Conservation (phyloP, 2,888 invertebrate genomes). For the Lordiphosa andalusiaca region DNA sequence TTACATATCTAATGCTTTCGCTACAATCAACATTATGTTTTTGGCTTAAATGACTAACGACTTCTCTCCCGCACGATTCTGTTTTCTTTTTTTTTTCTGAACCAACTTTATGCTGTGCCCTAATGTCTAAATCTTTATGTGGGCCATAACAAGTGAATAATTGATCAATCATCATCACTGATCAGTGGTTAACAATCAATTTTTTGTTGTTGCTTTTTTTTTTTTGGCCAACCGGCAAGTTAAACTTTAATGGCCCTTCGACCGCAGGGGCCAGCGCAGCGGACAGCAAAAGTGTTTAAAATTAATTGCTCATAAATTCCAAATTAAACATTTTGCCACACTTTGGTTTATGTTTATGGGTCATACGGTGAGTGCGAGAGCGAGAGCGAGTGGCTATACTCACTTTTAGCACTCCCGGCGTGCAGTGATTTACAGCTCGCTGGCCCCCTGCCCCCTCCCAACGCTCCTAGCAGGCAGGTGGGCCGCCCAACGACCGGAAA, state of each 20-base stretch:
- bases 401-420: conserved; percentile 33
- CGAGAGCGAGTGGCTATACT: conserved; percentile 14
- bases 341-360: conserved; percentile 59
- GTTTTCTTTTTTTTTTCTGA: conserved; percentile 18
- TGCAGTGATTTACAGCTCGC: conserved; percentile 60
- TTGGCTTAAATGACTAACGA: no score
- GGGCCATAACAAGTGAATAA: conserved; percentile 42
- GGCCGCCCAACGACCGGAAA: conserved; percentile 62
- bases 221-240: conserved; percentile 40
- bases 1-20: no score
- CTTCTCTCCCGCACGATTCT: no score
- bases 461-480: conserved; percentile 24
- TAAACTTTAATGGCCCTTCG: conserved; percentile 38
- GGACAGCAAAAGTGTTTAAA: conserved; percentile 54
- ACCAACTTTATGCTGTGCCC: not conserved
- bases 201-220: not conserved
- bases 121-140: conserved; percentile 18
- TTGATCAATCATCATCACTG: conserved; percentile 46
- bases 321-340: conserved; percentile 73
- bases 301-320: conserved; percentile 76
- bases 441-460: conserved; percentile 27
- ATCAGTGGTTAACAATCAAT: conserved; percentile 40
- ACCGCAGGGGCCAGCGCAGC: conserved; percentile 6
- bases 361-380: conserved; percentile 37
- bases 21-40: no score